A percentile compares a stretch with the other conserved stretches of the same genome.
Evolutionary conservation across 1,140 invertebrate genomes (phyloP).

Genomic region (Coboldia fuscipes): DNA sequence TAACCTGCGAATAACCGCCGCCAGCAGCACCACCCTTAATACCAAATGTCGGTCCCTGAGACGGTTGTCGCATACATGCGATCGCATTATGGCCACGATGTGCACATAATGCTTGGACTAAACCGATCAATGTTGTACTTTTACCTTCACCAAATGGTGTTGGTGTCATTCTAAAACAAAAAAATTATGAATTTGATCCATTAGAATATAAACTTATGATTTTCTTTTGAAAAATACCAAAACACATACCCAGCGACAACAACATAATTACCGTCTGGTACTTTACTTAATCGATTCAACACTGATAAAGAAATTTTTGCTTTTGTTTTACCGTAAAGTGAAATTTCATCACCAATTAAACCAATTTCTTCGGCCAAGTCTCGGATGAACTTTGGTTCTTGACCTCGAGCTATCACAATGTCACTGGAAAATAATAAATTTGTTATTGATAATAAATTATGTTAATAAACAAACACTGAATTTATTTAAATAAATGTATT

Average conservation of each 20-base stretch:
- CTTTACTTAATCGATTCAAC: constrained; percentile 46
- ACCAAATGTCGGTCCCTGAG: constrained; percentile 96
- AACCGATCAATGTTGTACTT: constrained; percentile 85
- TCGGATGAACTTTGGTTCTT: constrained; percentile 67
- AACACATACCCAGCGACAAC: constrained; percentile 74
- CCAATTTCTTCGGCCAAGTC: constrained; percentile 70
- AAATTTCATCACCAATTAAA: constrained; percentile 56
- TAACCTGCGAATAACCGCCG: constrained; percentile 84
- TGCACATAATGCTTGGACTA: constrained; percentile 78
- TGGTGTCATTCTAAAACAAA: constrained; percentile 87
- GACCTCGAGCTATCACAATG: constrained; percentile 72
- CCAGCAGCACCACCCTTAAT: constrained; percentile 94
- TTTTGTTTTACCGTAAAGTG: constrained; percentile 82
- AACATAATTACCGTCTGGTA: constrained; percentile 72
- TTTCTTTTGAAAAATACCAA: no score
- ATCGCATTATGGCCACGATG: constrained; percentile 74
- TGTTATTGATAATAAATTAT: constrained; percentile 1
- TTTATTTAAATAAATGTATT: constrained; percentile 6
- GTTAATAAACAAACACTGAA: constrained; percentile 1
- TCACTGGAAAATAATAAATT: constrained; percentile 35
- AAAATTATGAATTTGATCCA: no score
- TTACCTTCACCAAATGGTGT: constrained; percentile 96
- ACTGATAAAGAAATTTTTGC: constrained; percentile 78
- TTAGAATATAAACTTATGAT: no score
- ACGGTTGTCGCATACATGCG: constrained; percentile 92